Conservation (phyloP, 1,140 invertebrate genomes). For the Brachionus sp. region DNA sequence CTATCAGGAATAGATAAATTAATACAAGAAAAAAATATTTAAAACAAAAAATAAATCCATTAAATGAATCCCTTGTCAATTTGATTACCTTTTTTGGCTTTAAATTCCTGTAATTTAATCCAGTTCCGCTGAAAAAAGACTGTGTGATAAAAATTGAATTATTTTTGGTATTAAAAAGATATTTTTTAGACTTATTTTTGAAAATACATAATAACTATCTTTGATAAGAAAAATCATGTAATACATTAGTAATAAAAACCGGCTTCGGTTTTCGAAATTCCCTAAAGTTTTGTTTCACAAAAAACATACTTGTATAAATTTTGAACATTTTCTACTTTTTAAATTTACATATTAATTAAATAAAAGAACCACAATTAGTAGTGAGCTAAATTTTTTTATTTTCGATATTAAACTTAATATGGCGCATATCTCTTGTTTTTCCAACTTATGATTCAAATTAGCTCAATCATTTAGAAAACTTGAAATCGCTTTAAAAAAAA, state of each 20-base stretch:
- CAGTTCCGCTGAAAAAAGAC: neutral
- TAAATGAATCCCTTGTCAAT: neutral
- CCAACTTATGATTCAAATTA: conserved; percentile 4
- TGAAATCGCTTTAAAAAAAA: neutral
- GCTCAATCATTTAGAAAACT: neutral
- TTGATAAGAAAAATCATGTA: too few species aligned
- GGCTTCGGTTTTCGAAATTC: too few species aligned
- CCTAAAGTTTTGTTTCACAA: too few species aligned
- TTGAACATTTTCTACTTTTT: neutral
- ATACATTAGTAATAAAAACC: too few species aligned
- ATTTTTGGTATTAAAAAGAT: too few species aligned
- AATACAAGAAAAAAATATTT: neutral
- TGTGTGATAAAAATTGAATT: too few species aligned
- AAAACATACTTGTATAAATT: neutral
- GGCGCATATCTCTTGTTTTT: neutral
- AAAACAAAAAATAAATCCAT: neutral
- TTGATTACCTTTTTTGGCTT: neutral
- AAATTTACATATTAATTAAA: neutral
- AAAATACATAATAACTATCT: too few species aligned
- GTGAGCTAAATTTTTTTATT: neutral
- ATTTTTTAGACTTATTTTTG: too few species aligned
- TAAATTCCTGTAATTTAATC: neutral
- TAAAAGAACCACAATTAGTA: neutral
- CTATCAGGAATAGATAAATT: neutral
- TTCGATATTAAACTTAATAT: neutral